Base-by-base conservation (phyloP, 1,140 invertebrate genomes). In the Drosophila carrolli region DNA sequence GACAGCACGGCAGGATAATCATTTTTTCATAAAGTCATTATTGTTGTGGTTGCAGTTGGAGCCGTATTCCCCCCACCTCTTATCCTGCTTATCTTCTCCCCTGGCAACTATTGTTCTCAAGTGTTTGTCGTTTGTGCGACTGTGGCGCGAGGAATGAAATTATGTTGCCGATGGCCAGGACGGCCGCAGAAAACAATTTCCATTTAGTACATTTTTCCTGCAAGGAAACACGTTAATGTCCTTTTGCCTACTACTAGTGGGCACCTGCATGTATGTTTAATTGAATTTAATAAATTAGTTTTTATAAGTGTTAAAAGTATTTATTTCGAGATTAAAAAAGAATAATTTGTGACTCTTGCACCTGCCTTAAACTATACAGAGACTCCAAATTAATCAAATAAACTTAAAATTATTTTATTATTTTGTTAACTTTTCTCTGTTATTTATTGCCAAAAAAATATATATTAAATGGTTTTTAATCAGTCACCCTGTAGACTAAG, bases 11-110 rank as follows among this genome's bases (percentile, higher is more conserved):
- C 75, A 88, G 80, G 73, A 88, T 88, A 83, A 88, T 83, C 79
- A 83, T 89, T 88, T 89, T 89, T 89, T 89, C 80, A 89, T 89
- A 89, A 89, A 89, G 84, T 84, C 84, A 88, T 88, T 88, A 89
- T 84, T 89, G 73, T 89, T 84, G 84, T 81, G 84, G 84, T 78
- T 88, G 84, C 84, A 88, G 65, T 77, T 59, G 61, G 50, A 63
- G 59, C 43, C 44, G 43, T 48, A 19, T 29, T 32, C 48, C 38
- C 19, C 32, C 16, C 4, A 19, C 14, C 7, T 9, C 19, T 14
- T 14, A 11, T 16, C 37, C 54, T 37, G 44, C 66, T 62, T 44
- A 59, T 41, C 48, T 38, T 40, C 41, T 68, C 73, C 74, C 74
- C 62, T 70, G 74, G 62, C 74, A 77, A 77, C 75, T 62, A 82